Conservation (phyloP, 2,797 vertebrate species). For the Brachyalestes nurse region DNA sequence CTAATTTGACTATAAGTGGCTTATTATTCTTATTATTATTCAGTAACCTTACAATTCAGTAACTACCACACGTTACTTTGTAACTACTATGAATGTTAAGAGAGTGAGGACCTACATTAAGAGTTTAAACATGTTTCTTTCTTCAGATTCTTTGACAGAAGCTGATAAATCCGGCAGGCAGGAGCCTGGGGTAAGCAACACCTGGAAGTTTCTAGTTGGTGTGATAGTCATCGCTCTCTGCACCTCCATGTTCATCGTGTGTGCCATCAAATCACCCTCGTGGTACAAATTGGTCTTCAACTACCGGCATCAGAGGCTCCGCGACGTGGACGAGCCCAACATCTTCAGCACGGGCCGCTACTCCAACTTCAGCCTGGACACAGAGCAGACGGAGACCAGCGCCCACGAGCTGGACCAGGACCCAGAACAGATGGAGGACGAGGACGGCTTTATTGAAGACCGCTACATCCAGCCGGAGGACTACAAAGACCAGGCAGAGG, state of each 20-base stretch:
- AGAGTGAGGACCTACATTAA: neutral
- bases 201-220: slow-evolving; percentile 85
- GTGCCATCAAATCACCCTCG: slow-evolving; percentile 83
- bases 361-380: slow-evolving; percentile 58
- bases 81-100: neutral
- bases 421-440: slow-evolving; percentile 65
- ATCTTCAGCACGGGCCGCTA: slow-evolving; percentile 64
- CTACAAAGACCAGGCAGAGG: slow-evolving; percentile 59
- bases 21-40: too few species aligned
- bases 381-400: slow-evolving; percentile 63
- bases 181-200: slow-evolving; percentile 73
- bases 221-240: slow-evolving; percentile 76
- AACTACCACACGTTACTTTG: too few species aligned
- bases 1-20: too few species aligned
- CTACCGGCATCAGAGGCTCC: slow-evolving; percentile 84
- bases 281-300: slow-evolving; percentile 86
- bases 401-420: slow-evolving; percentile 72
- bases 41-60: too few species aligned
- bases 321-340: slow-evolving; percentile 70
- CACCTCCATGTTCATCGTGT: slow-evolving; percentile 80
- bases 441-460: slow-evolving; percentile 91
- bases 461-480: slow-evolving; percentile 82
- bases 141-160: neutral
- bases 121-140: slow-evolving; percentile 3
- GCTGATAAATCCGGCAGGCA: neutral